Evolutionary conservation across 1,140 invertebrate genomes (phyloP).

Genomic region (Pseudomyrmex dendroicus): DNA sequence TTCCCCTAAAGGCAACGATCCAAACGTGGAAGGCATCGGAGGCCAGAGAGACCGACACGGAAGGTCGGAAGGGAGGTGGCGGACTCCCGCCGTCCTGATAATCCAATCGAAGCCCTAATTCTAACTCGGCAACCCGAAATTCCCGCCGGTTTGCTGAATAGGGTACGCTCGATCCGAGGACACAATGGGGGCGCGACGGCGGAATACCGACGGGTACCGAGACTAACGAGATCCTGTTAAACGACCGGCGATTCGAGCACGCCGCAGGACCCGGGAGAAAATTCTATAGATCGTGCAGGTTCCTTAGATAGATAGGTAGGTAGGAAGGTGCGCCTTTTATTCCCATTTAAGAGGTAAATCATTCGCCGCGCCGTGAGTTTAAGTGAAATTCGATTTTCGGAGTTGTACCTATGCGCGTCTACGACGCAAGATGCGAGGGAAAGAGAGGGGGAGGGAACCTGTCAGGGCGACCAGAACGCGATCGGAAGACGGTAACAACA

Average conservation of each 20-base stretch:
- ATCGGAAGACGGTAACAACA: constrained; percentile 1
- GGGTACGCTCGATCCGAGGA: constrained; percentile 77
- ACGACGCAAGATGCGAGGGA: neutral
- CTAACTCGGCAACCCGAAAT: constrained; percentile 84
- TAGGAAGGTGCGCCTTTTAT: constrained; percentile 22
- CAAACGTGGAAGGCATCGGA: constrained; percentile 78
- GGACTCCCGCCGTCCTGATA: constrained; percentile 79
- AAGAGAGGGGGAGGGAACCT: neutral
- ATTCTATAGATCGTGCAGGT: constrained; percentile 39
- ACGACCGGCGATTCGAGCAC: constrained; percentile 69
- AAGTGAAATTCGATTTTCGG: constrained; percentile 14
- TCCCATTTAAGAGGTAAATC: neutral
- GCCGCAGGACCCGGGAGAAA: constrained; percentile 53
- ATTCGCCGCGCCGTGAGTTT: neutral
- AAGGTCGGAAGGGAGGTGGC: constrained; percentile 52
- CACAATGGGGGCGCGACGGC: constrained; percentile 80
- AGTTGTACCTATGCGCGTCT: neutral
- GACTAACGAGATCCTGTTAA: constrained; percentile 80
- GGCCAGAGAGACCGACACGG: constrained; percentile 69
- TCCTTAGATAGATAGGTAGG: constrained; percentile 21
- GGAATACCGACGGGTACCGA: constrained; percentile 72
- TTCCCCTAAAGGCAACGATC: constrained; percentile 72
- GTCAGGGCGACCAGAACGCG: constrained; percentile 13
- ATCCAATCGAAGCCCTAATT: constrained; percentile 85
- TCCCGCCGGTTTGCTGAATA: constrained; percentile 84